Evolutionary conservation across 1,140 invertebrate genomes (phyloP).

Genomic region (Capitella teleta): DNA sequence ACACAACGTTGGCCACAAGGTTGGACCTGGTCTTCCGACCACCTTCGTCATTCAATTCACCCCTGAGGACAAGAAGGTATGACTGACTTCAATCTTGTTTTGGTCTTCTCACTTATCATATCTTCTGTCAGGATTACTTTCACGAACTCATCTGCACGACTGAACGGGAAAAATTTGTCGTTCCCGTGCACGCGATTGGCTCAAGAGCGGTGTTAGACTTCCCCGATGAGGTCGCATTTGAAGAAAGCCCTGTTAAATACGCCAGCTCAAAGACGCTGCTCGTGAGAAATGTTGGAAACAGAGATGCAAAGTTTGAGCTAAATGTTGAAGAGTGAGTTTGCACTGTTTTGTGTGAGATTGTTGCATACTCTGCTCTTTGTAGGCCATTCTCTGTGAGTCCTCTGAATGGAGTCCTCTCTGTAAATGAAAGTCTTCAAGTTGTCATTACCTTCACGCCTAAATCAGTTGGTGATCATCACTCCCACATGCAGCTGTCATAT

Average conservation of each 20-base stretch:
- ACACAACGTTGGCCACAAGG: slow-evolving; percentile 37
- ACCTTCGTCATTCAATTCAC: slow-evolving; percentile 40
- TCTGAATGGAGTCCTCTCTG: slow-evolving; percentile 32
- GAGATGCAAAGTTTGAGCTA: slow-evolving; percentile 38
- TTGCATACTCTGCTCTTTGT: slow-evolving; percentile 13
- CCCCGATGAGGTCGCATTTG: slow-evolving; percentile 39
- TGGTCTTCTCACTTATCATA: background rate
- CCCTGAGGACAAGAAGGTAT: slow-evolving; percentile 40
- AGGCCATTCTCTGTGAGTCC: slow-evolving; percentile 39
- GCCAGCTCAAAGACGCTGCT: slow-evolving; percentile 34
- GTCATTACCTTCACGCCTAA: slow-evolving; percentile 38
- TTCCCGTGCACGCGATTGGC: slow-evolving; percentile 40
- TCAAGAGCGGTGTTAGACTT: slow-evolving; percentile 41
- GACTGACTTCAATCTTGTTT: slow-evolving; percentile 1
- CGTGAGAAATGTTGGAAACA: slow-evolving; percentile 41
- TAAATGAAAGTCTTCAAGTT: slow-evolving; percentile 40
- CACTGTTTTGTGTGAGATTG: background rate
- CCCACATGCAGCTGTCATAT: slow-evolving; percentile 30
- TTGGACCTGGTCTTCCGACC: slow-evolving; percentile 40
- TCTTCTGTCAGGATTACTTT: slow-evolving; percentile 34
- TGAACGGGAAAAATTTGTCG: slow-evolving; percentile 41
- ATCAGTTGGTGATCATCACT: slow-evolving; percentile 29
- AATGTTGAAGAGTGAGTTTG: slow-evolving; percentile 26
- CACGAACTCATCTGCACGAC: slow-evolving; percentile 41
- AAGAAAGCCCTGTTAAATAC: slow-evolving; percentile 36